A percentile compares a stretch with the other conserved stretches of the same genome.
Conservation (phyloP, 2,797 vertebrate genomes). For the Malacoraja senta region DNA sequence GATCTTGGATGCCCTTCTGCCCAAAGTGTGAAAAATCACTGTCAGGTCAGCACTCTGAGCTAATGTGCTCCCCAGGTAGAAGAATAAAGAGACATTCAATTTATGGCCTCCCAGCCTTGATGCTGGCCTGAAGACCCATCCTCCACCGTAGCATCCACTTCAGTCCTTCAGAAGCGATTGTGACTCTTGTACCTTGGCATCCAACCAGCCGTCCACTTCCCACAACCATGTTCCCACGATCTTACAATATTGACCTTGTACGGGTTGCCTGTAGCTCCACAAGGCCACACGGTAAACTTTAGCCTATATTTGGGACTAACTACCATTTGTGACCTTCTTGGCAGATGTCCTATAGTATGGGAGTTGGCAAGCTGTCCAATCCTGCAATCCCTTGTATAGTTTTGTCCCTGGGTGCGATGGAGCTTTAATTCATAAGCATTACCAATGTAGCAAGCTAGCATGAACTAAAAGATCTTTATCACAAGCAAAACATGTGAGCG, state of each 20-base stretch:
- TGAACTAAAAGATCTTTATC: neutral
- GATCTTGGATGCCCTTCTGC: neutral
- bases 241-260: neutral
- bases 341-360: neutral
- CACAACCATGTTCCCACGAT: neutral
- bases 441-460: neutral
- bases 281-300: neutral
- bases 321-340: neutral
- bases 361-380: neutral
- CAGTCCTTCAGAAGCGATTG: neutral
- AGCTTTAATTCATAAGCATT: neutral
- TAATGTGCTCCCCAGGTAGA: neutral
- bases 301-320: neutral
- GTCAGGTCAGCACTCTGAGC: neutral
- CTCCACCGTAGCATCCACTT: neutral
- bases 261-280: neutral
- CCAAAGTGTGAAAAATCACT: neutral
- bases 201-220: neutral
- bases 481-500: neutral
- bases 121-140: neutral
- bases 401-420: neutral
- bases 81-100: neutral
- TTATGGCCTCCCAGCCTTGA: neutral
- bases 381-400: neutral
- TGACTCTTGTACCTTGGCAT: neutral